Evolutionary conservation across 2,888 invertebrate species (phyloP).

Genomic region (Nephrocerus scutellatus): DNA sequence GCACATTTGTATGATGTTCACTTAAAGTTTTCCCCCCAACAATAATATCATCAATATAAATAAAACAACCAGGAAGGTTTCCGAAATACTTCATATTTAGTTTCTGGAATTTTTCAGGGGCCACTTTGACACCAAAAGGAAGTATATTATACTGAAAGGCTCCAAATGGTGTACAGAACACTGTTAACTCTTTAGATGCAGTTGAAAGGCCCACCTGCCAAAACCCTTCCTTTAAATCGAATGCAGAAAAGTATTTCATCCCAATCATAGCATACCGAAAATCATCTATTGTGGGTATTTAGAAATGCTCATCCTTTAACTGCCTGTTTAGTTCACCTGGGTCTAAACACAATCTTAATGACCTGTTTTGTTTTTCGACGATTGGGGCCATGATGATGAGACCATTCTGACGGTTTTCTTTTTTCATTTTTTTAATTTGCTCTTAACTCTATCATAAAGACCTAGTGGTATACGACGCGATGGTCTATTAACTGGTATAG

Average conservation of each 20-base stretch:
- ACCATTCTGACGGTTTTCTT: constrained; percentile 5
- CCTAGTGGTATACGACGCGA: not conserved
- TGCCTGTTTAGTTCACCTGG: constrained; percentile 26
- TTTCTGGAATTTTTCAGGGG: too few species aligned
- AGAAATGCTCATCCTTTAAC: constrained; percentile 21
- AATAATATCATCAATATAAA: too few species aligned
- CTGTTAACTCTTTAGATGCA: constrained; percentile 34
- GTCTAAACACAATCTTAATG: too few species aligned
- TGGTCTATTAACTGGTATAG: constrained; percentile 4
- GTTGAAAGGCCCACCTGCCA: constrained; percentile 16
- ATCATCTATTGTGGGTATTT: too few species aligned
- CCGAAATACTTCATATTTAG: too few species aligned
- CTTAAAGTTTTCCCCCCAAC: too few species aligned
- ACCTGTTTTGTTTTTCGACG: constrained; percentile 19
- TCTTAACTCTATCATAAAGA: constrained; percentile 1
- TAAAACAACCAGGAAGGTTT: too few species aligned
- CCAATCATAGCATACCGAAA: constrained; percentile 19
- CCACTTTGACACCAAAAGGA: too few species aligned
- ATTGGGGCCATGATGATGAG: constrained; percentile 6
- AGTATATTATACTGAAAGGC: too few species aligned
- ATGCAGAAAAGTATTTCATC: constrained; percentile 24
- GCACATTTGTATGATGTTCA: too few species aligned
- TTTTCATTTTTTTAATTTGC: not conserved
- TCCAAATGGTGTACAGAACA: constrained; percentile 20
- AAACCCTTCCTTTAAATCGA: too few species aligned